These are phyloP conservation scores for Pygmarrhopalites habei DNA, from an alignment of 1,140 invertebrate genomes.

Conservation along the genomic window DNA sequence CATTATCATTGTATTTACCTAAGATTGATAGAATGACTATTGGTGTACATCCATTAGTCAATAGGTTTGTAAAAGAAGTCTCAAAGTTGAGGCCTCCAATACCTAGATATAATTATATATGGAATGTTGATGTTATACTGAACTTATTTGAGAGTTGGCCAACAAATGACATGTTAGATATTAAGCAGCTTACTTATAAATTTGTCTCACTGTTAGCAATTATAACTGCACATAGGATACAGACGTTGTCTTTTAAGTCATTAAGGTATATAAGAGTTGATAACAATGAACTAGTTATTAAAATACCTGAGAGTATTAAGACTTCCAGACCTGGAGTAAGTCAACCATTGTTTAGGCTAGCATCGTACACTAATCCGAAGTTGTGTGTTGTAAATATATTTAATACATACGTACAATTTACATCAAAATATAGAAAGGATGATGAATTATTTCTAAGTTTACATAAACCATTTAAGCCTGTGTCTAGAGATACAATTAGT, in stretches of 20 bases:
- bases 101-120: conserved; percentile 10
- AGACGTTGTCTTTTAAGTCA: neutral
- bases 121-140: conserved; percentile 5
- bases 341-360: neutral
- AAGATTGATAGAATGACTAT: too few species aligned
- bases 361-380: neutral
- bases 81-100: neutral
- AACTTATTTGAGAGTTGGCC: neutral
- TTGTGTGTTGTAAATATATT: neutral
- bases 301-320: neutral
- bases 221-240: neutral
- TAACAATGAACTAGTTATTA: conserved; percentile 3
- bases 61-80: neutral
- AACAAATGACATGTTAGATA: neutral
- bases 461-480: neutral
- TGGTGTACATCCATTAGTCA: neutral
- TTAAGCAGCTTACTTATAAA: neutral
- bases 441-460: neutral
- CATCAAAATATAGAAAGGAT: neutral
- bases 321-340: neutral
- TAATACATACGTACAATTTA: neutral
- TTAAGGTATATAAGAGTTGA: neutral
- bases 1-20: too few species aligned
- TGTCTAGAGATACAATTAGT: neutral
- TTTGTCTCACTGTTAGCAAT: too few species aligned